These are phyloP conservation scores for Canis aureus DNA, from an alignment of 2,113 vertebrate species.

Conservation along the genomic window DNA sequence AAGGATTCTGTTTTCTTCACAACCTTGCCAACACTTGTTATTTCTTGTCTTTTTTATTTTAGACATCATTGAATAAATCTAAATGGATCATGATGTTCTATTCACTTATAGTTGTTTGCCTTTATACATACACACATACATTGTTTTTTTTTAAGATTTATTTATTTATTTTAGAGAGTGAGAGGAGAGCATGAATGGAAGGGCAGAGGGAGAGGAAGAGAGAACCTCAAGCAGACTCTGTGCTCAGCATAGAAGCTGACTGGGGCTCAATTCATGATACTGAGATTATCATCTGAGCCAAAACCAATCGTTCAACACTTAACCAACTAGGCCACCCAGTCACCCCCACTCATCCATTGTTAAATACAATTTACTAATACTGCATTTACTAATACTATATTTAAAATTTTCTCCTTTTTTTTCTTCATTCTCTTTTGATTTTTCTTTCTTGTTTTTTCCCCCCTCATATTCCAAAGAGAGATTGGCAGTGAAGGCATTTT, in stretches of 20 bases:
- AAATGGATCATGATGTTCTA: not conserved
- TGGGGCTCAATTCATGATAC: no score
- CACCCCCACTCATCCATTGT: not conserved
- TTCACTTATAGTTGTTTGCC: not conserved
- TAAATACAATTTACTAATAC: conserved; percentile 12
- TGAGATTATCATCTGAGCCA: not conserved
- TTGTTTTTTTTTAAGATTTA: not conserved
- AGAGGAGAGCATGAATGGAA: no score
- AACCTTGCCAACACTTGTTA: not conserved
- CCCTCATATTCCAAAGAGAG: not conserved
- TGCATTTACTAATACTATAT: not conserved
- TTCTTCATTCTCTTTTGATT: not conserved
- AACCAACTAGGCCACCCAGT: not conserved
- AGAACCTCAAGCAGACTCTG: no score
- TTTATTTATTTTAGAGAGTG: not conserved
- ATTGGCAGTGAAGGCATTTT: not conserved
- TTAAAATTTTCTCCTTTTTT: not conserved
- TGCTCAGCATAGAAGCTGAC: no score
- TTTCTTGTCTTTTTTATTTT: not conserved
- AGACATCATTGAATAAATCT: not conserved
- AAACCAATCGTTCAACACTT: not conserved
- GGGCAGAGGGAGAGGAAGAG: no score
- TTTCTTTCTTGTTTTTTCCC: not conserved
- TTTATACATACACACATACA: not conserved
- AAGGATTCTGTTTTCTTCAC: not conserved